Percentiles rank a stretch among this genome's conserved stretches.
Evolutionary conservation across 2,888 invertebrate genomes (phyloP).

Genomic region (Platycheirus albimanus): DNA sequence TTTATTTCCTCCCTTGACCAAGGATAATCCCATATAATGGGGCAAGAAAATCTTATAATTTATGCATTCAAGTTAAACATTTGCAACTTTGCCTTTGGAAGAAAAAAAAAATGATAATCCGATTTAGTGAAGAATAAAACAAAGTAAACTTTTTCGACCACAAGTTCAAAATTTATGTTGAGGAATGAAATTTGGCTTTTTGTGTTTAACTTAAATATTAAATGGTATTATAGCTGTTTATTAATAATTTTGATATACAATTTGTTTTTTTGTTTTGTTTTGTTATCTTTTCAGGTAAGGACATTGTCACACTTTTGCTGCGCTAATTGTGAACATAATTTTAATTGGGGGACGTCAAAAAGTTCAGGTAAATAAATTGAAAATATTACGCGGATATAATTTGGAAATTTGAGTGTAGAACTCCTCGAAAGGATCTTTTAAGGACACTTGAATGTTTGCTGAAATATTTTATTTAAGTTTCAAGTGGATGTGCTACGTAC

Average conservation of each 20-base stretch:
- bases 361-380: constrained; percentile 62
- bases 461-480: constrained; percentile 46
- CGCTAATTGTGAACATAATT: constrained; percentile 36
- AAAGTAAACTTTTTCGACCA: constrained; percentile 39
- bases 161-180: constrained; percentile 36
- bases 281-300: constrained; percentile 53
- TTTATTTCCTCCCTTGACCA: constrained; percentile 47
- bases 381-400: constrained; percentile 47
- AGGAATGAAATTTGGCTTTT: neutral
- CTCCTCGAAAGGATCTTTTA: constrained; percentile 24
- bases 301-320: constrained; percentile 39
- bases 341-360: constrained; percentile 11
- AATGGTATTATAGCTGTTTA: constrained; percentile 16
- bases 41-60: constrained; percentile 56
- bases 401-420: constrained; percentile 45
- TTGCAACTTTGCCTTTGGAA: constrained; percentile 46
- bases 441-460: constrained; percentile 50
- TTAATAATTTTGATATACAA: neutral
- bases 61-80: constrained; percentile 62
- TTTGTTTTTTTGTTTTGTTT: neutral
- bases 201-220: constrained; percentile 18
- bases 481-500: neutral
- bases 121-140: constrained; percentile 33
- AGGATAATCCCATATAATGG: constrained; percentile 61
- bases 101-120: constrained; percentile 52